Conservation (phyloP, 2,888 invertebrate genomes). For the Arctia plantaginis region DNA sequence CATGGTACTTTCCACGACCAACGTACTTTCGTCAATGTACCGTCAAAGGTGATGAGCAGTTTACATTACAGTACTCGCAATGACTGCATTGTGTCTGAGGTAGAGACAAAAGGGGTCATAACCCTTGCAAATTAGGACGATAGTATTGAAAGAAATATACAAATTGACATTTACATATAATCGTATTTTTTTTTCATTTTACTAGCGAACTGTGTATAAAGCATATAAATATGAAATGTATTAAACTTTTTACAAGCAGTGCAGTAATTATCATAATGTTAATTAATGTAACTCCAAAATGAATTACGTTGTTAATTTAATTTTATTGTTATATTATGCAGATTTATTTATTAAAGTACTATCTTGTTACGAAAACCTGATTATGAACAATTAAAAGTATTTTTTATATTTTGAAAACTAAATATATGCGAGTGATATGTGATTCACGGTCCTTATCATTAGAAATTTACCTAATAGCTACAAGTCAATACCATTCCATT, state of each 20-base stretch:
- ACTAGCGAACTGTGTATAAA: background rate
- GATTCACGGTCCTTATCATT: background rate
- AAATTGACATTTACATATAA: background rate
- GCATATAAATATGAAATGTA: background rate
- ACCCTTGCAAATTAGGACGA: background rate
- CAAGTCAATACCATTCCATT: background rate
- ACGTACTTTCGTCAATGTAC: background rate
- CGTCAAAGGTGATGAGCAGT: background rate
- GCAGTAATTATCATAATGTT: slow-evolving; percentile 10
- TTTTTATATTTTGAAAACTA: background rate
- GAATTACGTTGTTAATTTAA: slow-evolving; percentile 17
- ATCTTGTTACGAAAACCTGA: background rate
- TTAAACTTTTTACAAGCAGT: slow-evolving; percentile 3
- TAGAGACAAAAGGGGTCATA: too few species aligned
- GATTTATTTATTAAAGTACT: background rate
- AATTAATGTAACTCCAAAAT: slow-evolving; percentile 16
- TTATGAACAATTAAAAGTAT: background rate
- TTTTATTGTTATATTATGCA: slow-evolving; percentile 12
- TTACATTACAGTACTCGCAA: background rate
- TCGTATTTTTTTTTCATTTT: background rate
- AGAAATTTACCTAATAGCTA: too few species aligned
- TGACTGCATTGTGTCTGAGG: too few species aligned
- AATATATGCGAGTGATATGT: background rate
- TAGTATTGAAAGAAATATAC: background rate
- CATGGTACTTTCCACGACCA: too few species aligned